Evolutionary conservation across 2,797 vertebrate genomes (phyloP), one percentile per base, ranked within the genome.

Genomic region (Harpagifer antarcticus): DNA sequence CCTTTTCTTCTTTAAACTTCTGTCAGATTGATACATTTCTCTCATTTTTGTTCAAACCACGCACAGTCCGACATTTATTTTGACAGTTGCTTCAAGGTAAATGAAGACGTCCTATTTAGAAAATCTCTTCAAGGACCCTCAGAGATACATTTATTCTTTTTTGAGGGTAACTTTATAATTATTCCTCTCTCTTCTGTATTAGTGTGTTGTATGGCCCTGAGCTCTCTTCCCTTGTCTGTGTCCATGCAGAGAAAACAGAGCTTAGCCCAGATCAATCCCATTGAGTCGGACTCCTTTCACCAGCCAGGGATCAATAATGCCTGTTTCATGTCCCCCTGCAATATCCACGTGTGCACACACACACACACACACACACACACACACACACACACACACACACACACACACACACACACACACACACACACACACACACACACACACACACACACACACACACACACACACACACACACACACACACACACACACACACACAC

Each of bases 241-340:
- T 83, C 89, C 89, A 89, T 88, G 87, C 82, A 90, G 86, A 91
- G 90, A 93, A 94, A 94, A 93, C 90, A 92, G 86, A 91, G 89
- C 91, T 92, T 88, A 92, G 87, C 72, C 76, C 80, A 81, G 86
- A 95, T 94, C 94, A 92, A 95, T 95, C 89, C 82, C 86, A 94
- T 92, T 74, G 92, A 94, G 88, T 92, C 82, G 81, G 88, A 93
- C 91, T 94, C 86, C 88, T 93, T 92, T 94, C 92, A 89, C 89
- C 76, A 89, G 88, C 84, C 76, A 81, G 55, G 70, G 92, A 95
- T 95, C 93, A 85, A 95, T 95, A 91, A 50, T 23, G 86, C 78
- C 86, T 85, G 91, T 93, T 93, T 92, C 90, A 92, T 92, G 87
- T 90, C 86, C 76, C 81, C 72, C 58, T 81, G 69, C 86, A 91